These are phyloP conservation scores for Lineus longissimus DNA, from an alignment of 1,140 invertebrate genomes.

Conservation along the genomic window DNA sequence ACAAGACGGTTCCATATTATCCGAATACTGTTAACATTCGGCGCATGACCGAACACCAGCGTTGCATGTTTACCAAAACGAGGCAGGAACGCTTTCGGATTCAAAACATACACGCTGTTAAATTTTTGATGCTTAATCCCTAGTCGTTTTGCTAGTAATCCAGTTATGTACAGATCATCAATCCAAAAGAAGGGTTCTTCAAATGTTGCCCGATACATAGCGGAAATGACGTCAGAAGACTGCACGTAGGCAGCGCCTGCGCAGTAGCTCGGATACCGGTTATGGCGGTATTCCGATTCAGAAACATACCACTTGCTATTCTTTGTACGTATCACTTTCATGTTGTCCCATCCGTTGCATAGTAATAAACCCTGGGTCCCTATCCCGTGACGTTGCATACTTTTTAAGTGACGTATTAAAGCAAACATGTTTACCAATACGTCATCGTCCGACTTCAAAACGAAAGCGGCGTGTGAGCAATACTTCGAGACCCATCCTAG, in stretches of 20 bases:
- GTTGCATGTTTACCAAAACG: too few relatives aligned
- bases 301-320: conserved; percentile 54
- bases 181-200: conserved; percentile 50
- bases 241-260: conserved; percentile 52
- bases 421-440: conserved; percentile 52
- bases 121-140: conserved; percentile 25
- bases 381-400: conserved; percentile 14
- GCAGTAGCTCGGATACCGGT: conserved; percentile 54
- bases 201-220: conserved; percentile 40
- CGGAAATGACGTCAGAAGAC: conserved; percentile 43
- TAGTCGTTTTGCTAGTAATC: conserved; percentile 37
- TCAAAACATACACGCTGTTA: conserved; percentile 32
- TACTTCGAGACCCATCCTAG: conserved; percentile 75
- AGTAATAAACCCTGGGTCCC: conserved; percentile 25
- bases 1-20: too few relatives aligned
- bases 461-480: conserved; percentile 57
- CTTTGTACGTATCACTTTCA: conserved; percentile 43
- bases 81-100: too few relatives aligned
- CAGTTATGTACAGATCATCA: conserved; percentile 54
- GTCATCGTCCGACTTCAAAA: conserved; percentile 60
- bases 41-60: too few relatives aligned
- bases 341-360: conserved; percentile 42
- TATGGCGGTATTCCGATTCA: conserved; percentile 45
- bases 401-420: conserved; percentile 21
- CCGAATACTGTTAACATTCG: too few relatives aligned